Evolutionary conservation across 2,113 vertebrate species (phyloP), one percentile per base, ranked within the genome.

Genomic region (Catharus bicknelli): DNA sequence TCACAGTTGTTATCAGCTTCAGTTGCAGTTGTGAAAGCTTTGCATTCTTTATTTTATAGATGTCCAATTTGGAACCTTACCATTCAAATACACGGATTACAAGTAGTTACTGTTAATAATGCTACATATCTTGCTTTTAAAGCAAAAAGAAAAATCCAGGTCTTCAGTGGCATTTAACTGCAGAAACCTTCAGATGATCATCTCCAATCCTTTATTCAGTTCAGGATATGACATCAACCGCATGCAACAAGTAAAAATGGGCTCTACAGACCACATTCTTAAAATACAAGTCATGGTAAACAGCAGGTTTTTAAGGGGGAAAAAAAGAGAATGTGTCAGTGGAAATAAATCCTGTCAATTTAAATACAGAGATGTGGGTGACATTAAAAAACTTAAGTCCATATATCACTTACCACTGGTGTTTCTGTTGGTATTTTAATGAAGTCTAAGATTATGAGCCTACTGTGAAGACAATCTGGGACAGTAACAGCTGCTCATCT

Each of bases 281-380:
- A 54, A 82, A 94, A 79, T 12, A 55, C 9, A 84, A 74, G 26
- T 20, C 7, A 42, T 15, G 10, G 29, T 21, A 21, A 86, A 73
- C 13, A 77, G 13, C 10, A 36, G 21, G 5, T 62, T 79, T 48
- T 45, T 16, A 32, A n/a, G 4, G 3, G 16, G 0, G 1, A 3
- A 7, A 23, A 32, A 55, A 67, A n/a, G 5, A 40, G 17, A 72
- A 53, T 5, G 17, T 34, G 14, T 36, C 59, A 51, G 75, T 58
- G 14, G 48, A 81, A 86, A 54, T 76, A 43, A 7, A 83, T n/a
- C 26, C 30, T 47, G 16, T 32, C 42, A 54, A 58, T 47, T 78
- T 47, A 80, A 50, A 62, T 13, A 16, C 0, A 7, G n/a, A 76
- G 47, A 70, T 43, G 11, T 32, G 15, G 9, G 19, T 83, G 64